Evolutionary conservation across 2,888 invertebrate genomes (phyloP), one percentile per base, ranked within the genome.

Genomic region (Melieria picta): DNA sequence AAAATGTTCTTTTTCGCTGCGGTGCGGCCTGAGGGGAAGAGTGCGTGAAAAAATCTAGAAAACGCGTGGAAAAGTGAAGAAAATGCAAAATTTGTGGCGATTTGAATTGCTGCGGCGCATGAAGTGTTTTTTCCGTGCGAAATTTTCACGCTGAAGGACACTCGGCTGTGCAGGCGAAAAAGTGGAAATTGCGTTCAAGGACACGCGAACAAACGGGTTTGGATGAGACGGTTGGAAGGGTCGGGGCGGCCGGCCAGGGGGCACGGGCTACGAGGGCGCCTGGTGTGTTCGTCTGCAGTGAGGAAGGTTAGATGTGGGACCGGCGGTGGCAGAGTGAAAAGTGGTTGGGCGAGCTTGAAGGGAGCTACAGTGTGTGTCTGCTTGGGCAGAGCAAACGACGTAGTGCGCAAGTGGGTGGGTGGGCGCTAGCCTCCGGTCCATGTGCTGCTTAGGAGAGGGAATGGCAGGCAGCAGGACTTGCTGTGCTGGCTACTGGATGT

Each of bases 181-280:
- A 79, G 79, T 79, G 77, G 78, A 80, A 80, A 80, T 79, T 80
- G 75, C 78, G 79, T 83, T 83, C 83, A 83, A 83, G 83, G 83
- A 83, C 83, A 83, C 73, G 64, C 64, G 47, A 13, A 50, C 61
- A 30, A 30, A 30, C 30, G 30, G 30, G 30, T 30, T 30, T 30
- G 30, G 30, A 46, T 65, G 65, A 56, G 5, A 57, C n/a, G 48
- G 16, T 16, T 67, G 46, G 16, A 42, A 67, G 10, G 60, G 67
- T 43, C 50, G 13, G n/a, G 48, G 45, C 11, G 16, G 43, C 60
- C 60, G 43, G 5, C 45, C 43, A 16, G 61, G 58, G 60, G 67
- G 67, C 60, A 61, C 50, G 60, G 67, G 67, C 60, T 45, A 60
- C 60, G 67, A 67, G 67, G 60, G 67, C 11, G 43, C 52, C 61